Evolutionary conservation across 2,113 vertebrate species (phyloP), one percentile per base, ranked within the genome.

Genomic region (Platysternon megacephalum): DNA sequence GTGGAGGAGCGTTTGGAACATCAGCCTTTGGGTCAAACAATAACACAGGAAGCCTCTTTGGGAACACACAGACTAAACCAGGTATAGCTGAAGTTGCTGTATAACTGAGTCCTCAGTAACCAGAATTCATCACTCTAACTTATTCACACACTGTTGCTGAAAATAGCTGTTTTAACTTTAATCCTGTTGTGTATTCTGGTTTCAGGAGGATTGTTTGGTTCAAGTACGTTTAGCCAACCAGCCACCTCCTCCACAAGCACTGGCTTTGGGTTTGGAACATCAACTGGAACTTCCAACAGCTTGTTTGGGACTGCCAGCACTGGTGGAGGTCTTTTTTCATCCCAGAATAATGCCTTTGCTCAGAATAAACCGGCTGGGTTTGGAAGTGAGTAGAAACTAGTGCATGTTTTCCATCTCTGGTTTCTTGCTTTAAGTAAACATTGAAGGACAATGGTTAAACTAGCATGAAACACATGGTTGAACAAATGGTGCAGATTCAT

Each of bases 281-380:
- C 99, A 8, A 98, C 98, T 0, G 99, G 99, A 11, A 99, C 99
- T 0, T 98, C 99, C 16, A 99, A 98, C 91, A 99, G 99, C 92
- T 97, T 99, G 22, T 99, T 99, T 39, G 99, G 99, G 65, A 99
- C 97, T 74, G 98, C 99, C 14, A 99, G 98, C 88, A 98, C 99
- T 0, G 99, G 98, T 0, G 98, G 98, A 1, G 98, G 99, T 81
- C 99, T 99, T 93, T 99, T 99, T 98, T 99, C 99, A 0, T 99
- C 99, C 92, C 99, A 97, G 58, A 99, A 89, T 82, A 99, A 99
- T 99, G 99, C 99, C n/a, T 99, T 99, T 26, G 98, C 98, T 0
- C 98, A 99, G 97, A 99, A 94, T 89, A 99, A 99, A 72, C 99
- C 99, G 1, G 97, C 98, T 3, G 98, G 99, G 0, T 99, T 99